Evolutionary conservation across 2,888 invertebrate genomes (phyloP).

Genomic region (Mythimna loreyi): DNA sequence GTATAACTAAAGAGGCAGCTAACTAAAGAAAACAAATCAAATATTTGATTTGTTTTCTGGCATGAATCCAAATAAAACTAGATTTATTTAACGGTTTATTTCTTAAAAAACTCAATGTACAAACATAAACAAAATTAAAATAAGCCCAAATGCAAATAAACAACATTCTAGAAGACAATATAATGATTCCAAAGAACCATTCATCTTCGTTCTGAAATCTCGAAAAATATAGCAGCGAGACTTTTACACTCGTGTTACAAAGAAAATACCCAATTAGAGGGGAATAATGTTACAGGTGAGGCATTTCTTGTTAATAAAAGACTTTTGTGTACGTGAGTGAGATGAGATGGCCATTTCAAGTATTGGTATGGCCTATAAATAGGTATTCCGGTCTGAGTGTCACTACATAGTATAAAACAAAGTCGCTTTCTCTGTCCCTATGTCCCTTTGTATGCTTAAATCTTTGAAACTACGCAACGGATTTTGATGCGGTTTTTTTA

Average conservation of each 20-base stretch:
- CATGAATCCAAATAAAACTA: not conserved
- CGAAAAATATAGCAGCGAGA: conserved; percentile 13
- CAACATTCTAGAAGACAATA: conserved; percentile 22
- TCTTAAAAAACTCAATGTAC: not conserved
- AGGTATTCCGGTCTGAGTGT: too few species aligned
- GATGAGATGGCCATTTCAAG: conserved; percentile 6
- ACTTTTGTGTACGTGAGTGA: conserved; percentile 16
- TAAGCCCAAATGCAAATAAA: conserved; percentile 3
- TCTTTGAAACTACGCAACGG: too few species aligned
- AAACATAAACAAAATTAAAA: conserved; percentile 3
- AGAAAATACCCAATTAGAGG: conserved; percentile 32
- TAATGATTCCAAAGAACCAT: conserved; percentile 11
- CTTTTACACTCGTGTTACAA: conserved; percentile 42
- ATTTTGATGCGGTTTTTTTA: too few species aligned
- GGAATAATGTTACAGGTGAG: conserved; percentile 17
- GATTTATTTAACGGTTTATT: not conserved
- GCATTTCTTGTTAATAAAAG: conserved; percentile 9
- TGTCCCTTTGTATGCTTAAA: too few species aligned
- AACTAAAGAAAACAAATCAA: not conserved
- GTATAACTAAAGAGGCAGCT: too few species aligned
- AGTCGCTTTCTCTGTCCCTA: too few species aligned
- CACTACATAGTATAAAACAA: too few species aligned
- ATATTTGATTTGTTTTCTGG: not conserved
- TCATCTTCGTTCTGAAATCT: conserved; percentile 21
- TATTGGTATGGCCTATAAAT: too few species aligned